A percentile compares a stretch with the other conserved stretches of the same genome.
Conservation (phyloP, 2,113 vertebrate genomes). For the Ochotona curzoniae region DNA sequence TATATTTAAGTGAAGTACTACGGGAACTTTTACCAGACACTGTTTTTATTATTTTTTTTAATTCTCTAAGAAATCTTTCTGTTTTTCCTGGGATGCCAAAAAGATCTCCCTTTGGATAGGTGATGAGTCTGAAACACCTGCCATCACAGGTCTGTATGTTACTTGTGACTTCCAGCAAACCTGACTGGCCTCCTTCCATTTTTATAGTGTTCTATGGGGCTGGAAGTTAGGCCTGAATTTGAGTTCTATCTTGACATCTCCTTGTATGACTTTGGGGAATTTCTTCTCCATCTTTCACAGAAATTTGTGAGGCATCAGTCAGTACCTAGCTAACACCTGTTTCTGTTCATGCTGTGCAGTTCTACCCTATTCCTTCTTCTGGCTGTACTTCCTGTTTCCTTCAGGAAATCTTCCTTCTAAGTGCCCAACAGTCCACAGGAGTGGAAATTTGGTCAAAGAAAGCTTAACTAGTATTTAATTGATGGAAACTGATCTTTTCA, state of each 20-base stretch:
- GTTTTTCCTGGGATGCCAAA: slow-evolving; percentile 10
- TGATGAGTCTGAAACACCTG: not conserved
- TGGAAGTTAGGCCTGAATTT: slow-evolving; percentile 16
- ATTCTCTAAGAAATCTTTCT: slow-evolving; percentile 42
- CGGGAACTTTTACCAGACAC: slow-evolving; percentile 36
- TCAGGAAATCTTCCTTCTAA: not conserved
- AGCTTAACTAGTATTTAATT: not conserved
- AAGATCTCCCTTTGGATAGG: not conserved
- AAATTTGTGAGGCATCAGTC: not conserved
- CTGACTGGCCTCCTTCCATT: too few relatives aligned
- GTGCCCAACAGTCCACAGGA: not conserved
- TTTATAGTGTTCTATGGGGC: not conserved
- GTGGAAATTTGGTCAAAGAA: slow-evolving; percentile 18
- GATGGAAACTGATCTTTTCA: not conserved
- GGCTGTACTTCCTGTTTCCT: not conserved
- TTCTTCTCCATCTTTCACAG: not conserved
- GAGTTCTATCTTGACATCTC: not conserved
- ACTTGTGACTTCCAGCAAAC: not conserved
- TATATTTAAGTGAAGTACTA: not conserved
- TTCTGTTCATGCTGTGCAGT: not conserved
- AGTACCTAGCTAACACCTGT: not conserved
- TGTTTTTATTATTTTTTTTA: slow-evolving; percentile 57
- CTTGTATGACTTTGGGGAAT: not conserved
- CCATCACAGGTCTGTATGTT: not conserved
- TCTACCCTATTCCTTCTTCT: not conserved